Conservation (phyloP, 2,113 vertebrate species). For the Tragelaphus buxtoni region DNA sequence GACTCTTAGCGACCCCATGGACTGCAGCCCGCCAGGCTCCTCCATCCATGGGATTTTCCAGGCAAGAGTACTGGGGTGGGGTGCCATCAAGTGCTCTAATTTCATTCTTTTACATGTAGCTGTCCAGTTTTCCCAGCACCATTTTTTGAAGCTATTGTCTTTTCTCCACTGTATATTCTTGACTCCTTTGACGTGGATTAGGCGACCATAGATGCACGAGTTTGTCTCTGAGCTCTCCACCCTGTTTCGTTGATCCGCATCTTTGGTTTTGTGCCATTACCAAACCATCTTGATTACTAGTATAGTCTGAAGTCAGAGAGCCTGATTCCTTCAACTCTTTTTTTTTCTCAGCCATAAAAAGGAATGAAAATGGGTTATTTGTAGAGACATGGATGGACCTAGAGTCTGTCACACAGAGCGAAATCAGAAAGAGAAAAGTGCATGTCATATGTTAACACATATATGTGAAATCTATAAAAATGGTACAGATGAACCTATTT, state of each 20-base stretch:
- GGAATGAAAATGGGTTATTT: not conserved
- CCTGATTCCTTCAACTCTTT: not conserved
- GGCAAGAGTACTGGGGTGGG: too few species aligned
- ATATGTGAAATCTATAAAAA: not conserved
- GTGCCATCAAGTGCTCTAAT: not conserved
- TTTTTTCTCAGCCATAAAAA: not conserved
- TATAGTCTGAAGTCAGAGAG: not conserved
- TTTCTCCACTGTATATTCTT: not conserved
- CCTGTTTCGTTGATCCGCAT: not conserved
- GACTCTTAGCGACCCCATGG: too few species aligned
- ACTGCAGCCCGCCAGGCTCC: too few species aligned
- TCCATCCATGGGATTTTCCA: too few species aligned
- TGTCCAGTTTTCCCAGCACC: not conserved
- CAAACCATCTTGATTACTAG: not conserved
- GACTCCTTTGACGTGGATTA: not conserved
- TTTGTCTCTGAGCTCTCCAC: not conserved
- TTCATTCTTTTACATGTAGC: not conserved
- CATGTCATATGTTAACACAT: not conserved
- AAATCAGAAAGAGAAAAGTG: not conserved
- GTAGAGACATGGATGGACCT: not conserved
- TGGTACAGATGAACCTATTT: not conserved
- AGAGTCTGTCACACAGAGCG: not conserved
- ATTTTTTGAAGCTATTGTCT: not conserved
- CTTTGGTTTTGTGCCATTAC: not conserved
- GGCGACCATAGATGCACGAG: fast-evolving